Conservation (phyloP, 2,888 invertebrate species). For the Cylloceria caligata region DNA sequence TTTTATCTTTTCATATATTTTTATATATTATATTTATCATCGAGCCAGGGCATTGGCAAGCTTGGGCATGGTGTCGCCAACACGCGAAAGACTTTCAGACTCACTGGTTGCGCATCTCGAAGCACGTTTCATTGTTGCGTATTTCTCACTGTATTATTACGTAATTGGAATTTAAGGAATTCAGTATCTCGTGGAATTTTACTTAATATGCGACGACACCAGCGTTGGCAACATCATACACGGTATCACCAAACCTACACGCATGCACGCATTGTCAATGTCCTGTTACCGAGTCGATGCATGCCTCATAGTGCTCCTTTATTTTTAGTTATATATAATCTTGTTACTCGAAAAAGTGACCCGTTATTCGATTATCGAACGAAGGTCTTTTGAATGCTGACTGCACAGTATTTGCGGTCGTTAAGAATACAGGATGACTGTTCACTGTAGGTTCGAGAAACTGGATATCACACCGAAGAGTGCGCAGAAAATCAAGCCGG, state of each 20-base stretch:
- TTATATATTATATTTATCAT: slow-evolving; percentile 74
- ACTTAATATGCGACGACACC: slow-evolving; percentile 68
- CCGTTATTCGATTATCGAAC: slow-evolving; percentile 13
- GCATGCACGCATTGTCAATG: slow-evolving; percentile 85
- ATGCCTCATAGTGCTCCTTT: slow-evolving; percentile 83
- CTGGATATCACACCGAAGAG: slow-evolving; percentile 99
- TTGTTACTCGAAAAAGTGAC: slow-evolving; percentile 17
- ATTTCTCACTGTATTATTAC: slow-evolving; percentile 32
- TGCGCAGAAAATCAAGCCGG: slow-evolving; percentile 99
- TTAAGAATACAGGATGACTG: slow-evolving; percentile 84
- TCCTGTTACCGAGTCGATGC: slow-evolving; percentile 83
- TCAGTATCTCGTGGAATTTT: slow-evolving; percentile 37
- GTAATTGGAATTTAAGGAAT: slow-evolving; percentile 33
- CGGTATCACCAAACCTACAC: slow-evolving; percentile 83
- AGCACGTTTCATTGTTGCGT: slow-evolving; percentile 46
- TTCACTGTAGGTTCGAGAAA: slow-evolving; percentile 97
- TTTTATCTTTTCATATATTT: slow-evolving; percentile 65
- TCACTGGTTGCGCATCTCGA: slow-evolving; percentile 68
- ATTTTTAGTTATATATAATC: slow-evolving; percentile 56
- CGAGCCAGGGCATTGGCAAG: slow-evolving; percentile 97
- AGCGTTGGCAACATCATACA: slow-evolving; percentile 84
- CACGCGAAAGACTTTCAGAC: slow-evolving; percentile 78
- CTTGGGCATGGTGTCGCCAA: slow-evolving; percentile 85
- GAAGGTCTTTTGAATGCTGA: background rate
- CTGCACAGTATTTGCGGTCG: slow-evolving; percentile 6